Base-by-base conservation (phyloP, 1,140 invertebrate genomes). In the Subanguina moxae region DNA sequence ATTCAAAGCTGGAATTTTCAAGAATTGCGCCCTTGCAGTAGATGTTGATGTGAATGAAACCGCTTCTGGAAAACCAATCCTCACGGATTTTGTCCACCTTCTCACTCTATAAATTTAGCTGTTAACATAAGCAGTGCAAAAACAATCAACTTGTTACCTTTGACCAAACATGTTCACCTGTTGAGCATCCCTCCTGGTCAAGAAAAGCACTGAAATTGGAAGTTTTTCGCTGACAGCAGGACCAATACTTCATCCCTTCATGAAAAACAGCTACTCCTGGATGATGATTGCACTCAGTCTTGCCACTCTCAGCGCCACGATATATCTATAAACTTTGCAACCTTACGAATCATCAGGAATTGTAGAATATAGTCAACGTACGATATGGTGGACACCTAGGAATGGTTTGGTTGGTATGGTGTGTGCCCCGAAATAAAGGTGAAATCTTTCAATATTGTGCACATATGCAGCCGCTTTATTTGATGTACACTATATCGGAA, bases 241-340 rank as follows among this genome's bases (percentile, higher is more conserved):
- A 90, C 94, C 94, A 98, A 84, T 89, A 98, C 84, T 98, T 98
- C 82, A 97, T 86, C 0, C 87, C 95, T 86, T 99, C 95, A 82
- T 99, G 95, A 83, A 98, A 98, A 52, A 99, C 87, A 1, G 94
- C 92, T 19, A 86, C 84, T 0, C 94, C 95, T 23, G 91, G 88
- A 86, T 98, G 95, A 85, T 90, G 87, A 46, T 85, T 84, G 82
- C 95, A 98, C 45, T 84, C 79, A 57, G 87, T 85, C 15, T 85
- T 70, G 75, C 91, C 87, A 58, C 87, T 88, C 38, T 87, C 80
- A 25, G 88, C 85, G 0, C 89, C 90, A 76, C 87, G 85, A 80
- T 91, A 95, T 0, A 86, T 85, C 86, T 87, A 80, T 46, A 83
- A 76, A 73, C 28, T n/a, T n/a, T n/a, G n/a, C n/a, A n/a, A n/a